Evolutionary conservation across 2,888 invertebrate species (phyloP), one percentile per base, ranked within the genome.

Genomic region (Meganola albula): DNA sequence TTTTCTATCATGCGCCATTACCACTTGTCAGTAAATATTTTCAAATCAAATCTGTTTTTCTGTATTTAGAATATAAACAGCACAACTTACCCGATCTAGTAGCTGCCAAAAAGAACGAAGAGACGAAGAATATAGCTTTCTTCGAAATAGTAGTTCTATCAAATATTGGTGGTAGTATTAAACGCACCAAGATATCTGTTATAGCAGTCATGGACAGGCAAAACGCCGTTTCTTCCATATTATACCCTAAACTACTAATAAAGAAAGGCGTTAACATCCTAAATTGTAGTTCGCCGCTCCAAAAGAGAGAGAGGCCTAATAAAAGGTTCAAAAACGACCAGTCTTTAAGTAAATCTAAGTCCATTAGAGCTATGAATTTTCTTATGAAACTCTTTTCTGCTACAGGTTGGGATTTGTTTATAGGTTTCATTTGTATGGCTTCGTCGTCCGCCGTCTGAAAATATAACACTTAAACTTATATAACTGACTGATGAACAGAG

Each of bases 131-230:
- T 18, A 93, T 87, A 56, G 90, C 88, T 58, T 93, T 89, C 72
- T 92, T 93, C 10, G 90, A 89, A 46, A 92, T 88, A 24, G 80
- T 84, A 20, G 88, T 88, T 34, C 90, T 87, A 65, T 93, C 93
- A 60, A 92, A 93, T 52, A 93, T 88, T 9, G 92, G 92, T 13
- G 93, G 93, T 49, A 93, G 69, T 20, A 92, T 87, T 50, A 93
- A 79, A 41, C 93, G 88, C 12, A 93, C 92, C 27, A 91, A 73
- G 40, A 93, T 91, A 64, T 93, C 93, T 7, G 92, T 90, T 13
- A 92, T 89, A 5, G 93, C 93, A 16, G 92, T 92, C 61, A 92
- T 88, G 4, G 92, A 93, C 26, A 93, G 78, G 58, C 92, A 93
- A 58, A 90, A 89, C 27, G 93, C 93, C 11, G 92, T 89, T 48